Base-by-base conservation (phyloP, 1,140 invertebrate genomes). In the Drosophila micromelanica region DNA sequence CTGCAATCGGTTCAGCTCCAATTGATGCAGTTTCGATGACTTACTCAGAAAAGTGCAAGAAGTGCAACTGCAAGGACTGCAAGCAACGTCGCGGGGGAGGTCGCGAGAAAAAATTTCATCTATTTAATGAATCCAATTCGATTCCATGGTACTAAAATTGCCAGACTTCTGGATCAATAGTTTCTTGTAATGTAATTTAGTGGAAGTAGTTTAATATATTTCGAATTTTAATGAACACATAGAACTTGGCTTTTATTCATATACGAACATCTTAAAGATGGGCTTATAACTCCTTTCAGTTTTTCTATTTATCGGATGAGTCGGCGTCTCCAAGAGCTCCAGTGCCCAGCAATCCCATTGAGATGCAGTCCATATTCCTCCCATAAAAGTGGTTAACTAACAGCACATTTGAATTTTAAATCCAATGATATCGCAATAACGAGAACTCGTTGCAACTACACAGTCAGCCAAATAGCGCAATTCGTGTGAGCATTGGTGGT, bases 381-480 rank as follows among this genome's bases (percentile, higher is more conserved):
- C 48, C 64, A 70, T 67, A 63, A 79, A 76, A 72, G 63, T 51
- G 65, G 68, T 86, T 86, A 56, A 79, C 49, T 59, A 61, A 43
- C 35, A 56, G 76, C 35, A 46, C 42, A 65, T 84, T 84, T 84
- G 55, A 59, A 64, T 77, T 80, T 76, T 51, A 73, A 71, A 79
- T 78, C 80, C 76, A 77, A 76, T 72, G 73, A 84, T 79, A 72
- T 60, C 67, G 76, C 76, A 45, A 79, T 76, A 85, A 73, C 65
- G 60, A 54, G 38, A 48, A 11, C 45, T 51, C 45, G 17, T 27
- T 5, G 62, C 43, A 51, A 42, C 43, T 20, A 15, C 15, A 42
- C 52, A 8, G 43, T 35, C 23, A 42, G 38, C n/a, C 32, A 38
- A 59, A 61, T 56, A 42, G 40, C 20, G 3, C n/a, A 46, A n/a